A percentile compares a stretch with the other conserved stretches of the same genome.
Conservation (phyloP, 2,797 vertebrate species). For the Synanceia verrucosa region DNA sequence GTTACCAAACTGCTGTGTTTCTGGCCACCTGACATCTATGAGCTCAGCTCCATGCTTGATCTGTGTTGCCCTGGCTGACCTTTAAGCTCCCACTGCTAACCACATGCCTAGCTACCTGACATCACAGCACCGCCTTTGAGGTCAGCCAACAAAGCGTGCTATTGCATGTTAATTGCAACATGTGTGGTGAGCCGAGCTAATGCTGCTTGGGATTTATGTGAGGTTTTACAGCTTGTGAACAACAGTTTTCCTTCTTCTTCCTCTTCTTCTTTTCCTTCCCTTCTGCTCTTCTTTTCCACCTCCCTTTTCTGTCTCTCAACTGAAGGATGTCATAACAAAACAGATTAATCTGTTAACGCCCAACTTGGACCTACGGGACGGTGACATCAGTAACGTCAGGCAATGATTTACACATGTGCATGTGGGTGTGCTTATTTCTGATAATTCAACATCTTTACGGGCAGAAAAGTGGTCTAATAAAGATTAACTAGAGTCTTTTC, state of each 20-base stretch:
- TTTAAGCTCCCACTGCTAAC: conserved; percentile 57
- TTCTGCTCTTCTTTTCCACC: neutral
- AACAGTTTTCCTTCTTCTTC: conserved; percentile 61
- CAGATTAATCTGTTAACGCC: conserved; percentile 71
- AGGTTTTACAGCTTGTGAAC: conserved; percentile 69
- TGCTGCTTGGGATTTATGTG: conserved; percentile 61
- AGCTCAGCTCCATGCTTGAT: conserved; percentile 58
- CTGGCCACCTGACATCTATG: conserved; percentile 56
- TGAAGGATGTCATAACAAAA: conserved; percentile 67
- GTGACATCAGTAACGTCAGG: conserved; percentile 65
- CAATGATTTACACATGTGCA: conserved; percentile 46
- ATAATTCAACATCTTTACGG: conserved; percentile 16
- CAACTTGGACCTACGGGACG: conserved; percentile 63
- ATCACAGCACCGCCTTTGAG: conserved; percentile 71
- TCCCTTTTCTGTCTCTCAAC: conserved; percentile 22
- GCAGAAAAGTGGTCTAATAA: conserved; percentile 2
- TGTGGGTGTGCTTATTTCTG: conserved; percentile 11
- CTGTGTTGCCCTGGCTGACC: conserved; percentile 52
- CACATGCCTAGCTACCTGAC: conserved; percentile 66
- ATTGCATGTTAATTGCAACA: conserved; percentile 75
- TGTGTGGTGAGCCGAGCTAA: conserved; percentile 65
- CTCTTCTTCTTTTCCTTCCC: conserved; percentile 29
- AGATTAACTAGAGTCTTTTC: neutral
- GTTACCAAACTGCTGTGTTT: conserved; percentile 8
- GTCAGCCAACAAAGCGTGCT: conserved; percentile 51